A percentile compares a stretch with the other conserved stretches of the same genome.
Evolutionary conservation across 2,888 invertebrate species (phyloP).

Genomic region (Chydorus sphaericus): DNA sequence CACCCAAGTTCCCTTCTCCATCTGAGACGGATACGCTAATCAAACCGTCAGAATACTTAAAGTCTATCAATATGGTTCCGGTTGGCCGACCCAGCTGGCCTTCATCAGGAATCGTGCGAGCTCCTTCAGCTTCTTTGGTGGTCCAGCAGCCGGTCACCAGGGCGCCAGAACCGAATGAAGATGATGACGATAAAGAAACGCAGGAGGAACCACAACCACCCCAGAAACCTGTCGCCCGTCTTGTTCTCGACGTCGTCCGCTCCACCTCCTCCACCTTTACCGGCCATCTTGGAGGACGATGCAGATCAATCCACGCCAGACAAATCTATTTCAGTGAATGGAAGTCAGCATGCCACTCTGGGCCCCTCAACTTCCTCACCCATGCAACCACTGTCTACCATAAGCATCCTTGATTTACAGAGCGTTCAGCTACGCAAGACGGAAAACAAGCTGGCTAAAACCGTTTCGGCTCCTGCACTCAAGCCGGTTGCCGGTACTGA

Average conservation of each 20-base stretch:
- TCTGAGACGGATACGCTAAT: slow-evolving; percentile 66
- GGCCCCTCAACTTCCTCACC: slow-evolving; percentile 35
- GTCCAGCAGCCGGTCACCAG: too few relatives aligned
- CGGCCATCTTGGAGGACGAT: slow-evolving; percentile 15
- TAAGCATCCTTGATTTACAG: slow-evolving; percentile 72
- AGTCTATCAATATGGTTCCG: slow-evolving; percentile 48
- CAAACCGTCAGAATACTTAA: slow-evolving; percentile 81
- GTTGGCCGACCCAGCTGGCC: neutral
- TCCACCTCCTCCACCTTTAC: slow-evolving; percentile 13
- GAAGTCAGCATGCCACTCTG: slow-evolving; percentile 5
- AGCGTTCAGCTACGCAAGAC: slow-evolving; percentile 66
- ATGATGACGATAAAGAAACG: too few relatives aligned
- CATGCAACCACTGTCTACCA: slow-evolving; percentile 59
- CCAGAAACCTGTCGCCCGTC: too few relatives aligned
- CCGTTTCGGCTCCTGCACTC: slow-evolving; percentile 56
- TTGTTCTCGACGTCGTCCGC: slow-evolving; percentile 1
- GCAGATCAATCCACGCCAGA: slow-evolving; percentile 20
- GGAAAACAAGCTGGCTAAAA: slow-evolving; percentile 55
- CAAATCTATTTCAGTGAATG: neutral
- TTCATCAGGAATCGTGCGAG: too few relatives aligned
- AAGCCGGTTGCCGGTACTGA: neutral
- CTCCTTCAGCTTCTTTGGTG: too few relatives aligned
- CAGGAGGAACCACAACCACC: neutral
- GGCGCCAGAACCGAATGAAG: too few relatives aligned
- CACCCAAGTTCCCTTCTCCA: slow-evolving; percentile 66